phyloP scores from a whole-genome alignment of 2,797 vertebrate species.

The Streptopelia turtur region DNA sequence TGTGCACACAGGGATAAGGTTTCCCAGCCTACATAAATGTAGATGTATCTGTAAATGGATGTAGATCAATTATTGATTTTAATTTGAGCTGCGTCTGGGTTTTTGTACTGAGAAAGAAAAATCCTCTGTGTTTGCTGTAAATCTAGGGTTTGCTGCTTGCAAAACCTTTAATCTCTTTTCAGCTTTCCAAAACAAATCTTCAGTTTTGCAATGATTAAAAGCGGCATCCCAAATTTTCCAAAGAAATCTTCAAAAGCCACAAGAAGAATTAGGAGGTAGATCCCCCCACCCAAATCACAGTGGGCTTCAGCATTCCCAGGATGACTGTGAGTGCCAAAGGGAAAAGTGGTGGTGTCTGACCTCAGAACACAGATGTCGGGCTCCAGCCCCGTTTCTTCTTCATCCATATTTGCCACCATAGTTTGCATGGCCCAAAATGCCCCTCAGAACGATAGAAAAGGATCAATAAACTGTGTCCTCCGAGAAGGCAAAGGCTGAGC shows the following conservation, averaged over 20 bases:
- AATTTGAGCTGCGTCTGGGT: neutral
- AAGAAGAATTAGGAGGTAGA: neutral
- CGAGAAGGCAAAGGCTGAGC: neutral
- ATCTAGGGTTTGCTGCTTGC: neutral
- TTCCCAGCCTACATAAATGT: neutral
- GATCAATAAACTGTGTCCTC: neutral
- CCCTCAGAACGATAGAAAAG: neutral
- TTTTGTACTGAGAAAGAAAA: slow-evolving; percentile 9
- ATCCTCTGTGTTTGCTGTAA: neutral
- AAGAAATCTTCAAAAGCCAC: neutral
- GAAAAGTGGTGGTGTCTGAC: neutral
- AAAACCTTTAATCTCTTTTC: slow-evolving; percentile 35
- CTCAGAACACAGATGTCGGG: neutral
- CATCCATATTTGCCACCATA: neutral
- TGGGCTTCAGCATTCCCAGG: neutral
- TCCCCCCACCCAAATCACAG: neutral
- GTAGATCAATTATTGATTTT: slow-evolving; percentile 32
- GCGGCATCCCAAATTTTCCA: neutral
- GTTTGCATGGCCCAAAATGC: neutral
- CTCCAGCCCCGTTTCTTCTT: neutral
- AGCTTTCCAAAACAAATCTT: neutral
- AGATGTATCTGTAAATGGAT: slow-evolving; percentile 20
- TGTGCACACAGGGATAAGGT: neutral
- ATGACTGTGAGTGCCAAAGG: neutral
- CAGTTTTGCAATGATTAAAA: neutral